A percentile compares a stretch with the other conserved stretches of the same genome.
These are phyloP conservation scores for Ramphastos sulfuratus DNA, from an alignment of 2,113 vertebrate species.

Conservation along the genomic window DNA sequence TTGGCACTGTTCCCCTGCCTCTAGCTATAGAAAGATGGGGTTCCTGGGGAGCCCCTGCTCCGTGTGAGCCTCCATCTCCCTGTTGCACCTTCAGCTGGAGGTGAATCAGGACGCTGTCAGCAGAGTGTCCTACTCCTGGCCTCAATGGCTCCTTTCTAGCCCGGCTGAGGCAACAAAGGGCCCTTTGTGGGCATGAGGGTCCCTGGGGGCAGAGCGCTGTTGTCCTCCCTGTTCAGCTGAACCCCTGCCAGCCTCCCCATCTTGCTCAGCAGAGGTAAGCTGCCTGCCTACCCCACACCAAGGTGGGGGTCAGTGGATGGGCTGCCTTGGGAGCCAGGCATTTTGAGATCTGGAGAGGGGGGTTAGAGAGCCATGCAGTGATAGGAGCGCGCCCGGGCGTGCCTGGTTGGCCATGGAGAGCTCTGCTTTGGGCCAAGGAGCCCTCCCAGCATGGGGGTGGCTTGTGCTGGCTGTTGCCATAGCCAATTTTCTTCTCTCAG, in stretches of 20 bases:
- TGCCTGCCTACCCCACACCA: background rate
- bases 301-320: background rate
- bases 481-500: accelerated
- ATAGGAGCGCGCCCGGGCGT: accelerated
- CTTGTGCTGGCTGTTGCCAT: accelerated
- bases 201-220: background rate
- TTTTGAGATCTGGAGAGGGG: background rate
- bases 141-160: constrained; percentile 20
- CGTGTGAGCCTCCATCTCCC: background rate
- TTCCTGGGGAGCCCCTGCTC: background rate
- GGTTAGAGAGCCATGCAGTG: accelerated
- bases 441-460: accelerated
- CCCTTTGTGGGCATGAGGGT: constrained; percentile 11
- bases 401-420: background rate
- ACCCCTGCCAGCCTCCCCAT: background rate
- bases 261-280: background rate
- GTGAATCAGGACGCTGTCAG: background rate
- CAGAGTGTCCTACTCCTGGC: background rate
- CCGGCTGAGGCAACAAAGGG: constrained; percentile 40
- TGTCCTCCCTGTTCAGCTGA: background rate
- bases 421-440: background rate
- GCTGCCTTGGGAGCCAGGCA: accelerated
- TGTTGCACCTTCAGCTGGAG: accelerated
- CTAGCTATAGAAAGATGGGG: background rate
- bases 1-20: background rate